Percentiles rank a stretch among this genome's conserved stretches.
phyloP scores from a whole-genome alignment of 2,797 vertebrate species.

The Pseudocheirus occidentalis region DNA sequence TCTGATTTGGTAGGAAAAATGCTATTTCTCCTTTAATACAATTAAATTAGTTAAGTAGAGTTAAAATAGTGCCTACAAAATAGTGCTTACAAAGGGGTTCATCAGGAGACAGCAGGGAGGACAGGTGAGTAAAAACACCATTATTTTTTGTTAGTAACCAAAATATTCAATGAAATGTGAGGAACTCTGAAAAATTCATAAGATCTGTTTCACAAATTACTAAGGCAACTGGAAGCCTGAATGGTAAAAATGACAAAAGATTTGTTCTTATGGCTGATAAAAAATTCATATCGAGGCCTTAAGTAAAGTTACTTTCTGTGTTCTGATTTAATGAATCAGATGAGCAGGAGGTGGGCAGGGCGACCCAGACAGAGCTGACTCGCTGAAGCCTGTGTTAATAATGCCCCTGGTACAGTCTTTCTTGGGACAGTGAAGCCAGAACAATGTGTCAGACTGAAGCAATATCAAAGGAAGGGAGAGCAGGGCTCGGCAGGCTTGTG shows the following conservation, averaged over 20 bases:
- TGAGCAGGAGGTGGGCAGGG: constrained; percentile 88
- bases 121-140: constrained; percentile 65
- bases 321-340: constrained; percentile 99
- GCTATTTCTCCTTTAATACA: constrained; percentile 65
- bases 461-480: constrained; percentile 89
- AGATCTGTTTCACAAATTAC: constrained; percentile 96
- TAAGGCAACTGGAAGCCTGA: constrained; percentile 87
- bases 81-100: constrained; percentile 57
- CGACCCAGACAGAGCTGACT: constrained; percentile 90
- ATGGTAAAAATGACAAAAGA: constrained; percentile 95
- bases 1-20: constrained; percentile 61
- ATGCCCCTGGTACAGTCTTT: constrained; percentile 85
- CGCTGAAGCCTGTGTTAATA: constrained; percentile 95
- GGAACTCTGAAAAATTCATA: constrained; percentile 96
- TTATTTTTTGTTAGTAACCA: constrained; percentile 76
- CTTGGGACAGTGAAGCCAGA: constrained; percentile 88
- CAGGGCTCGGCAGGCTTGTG: constrained; percentile 76
- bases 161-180: constrained; percentile 81
- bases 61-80: constrained; percentile 67
- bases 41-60: constrained; percentile 66
- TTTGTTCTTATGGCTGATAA: constrained; percentile 96
- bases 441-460: constrained; percentile 92
- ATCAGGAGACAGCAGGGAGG: constrained; percentile 64
- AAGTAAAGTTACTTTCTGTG: constrained; percentile 99
- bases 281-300: constrained; percentile 97